Percentiles rank a stretch among this genome's conserved stretches.
These are phyloP conservation scores for Galaxias olidus DNA, from an alignment of 2,797 vertebrate genomes.

Conservation along the genomic window DNA sequence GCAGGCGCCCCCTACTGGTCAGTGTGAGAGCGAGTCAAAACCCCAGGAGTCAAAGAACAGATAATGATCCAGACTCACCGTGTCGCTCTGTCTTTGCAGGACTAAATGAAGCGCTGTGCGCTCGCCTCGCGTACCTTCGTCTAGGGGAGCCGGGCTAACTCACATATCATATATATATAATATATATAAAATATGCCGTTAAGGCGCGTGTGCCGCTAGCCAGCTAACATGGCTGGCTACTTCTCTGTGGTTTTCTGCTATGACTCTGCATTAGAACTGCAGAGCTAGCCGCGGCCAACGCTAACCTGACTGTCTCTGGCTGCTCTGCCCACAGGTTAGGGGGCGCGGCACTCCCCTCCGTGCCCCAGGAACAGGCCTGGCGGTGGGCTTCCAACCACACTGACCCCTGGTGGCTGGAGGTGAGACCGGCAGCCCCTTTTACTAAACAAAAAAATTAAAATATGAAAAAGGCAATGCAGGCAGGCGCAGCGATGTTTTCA, in stretches of 20 bases:
- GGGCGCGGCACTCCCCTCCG: too few relatives aligned
- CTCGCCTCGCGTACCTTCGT: conserved; percentile 55
- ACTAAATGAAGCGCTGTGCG: conserved; percentile 9
- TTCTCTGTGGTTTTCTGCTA: conserved; percentile 45
- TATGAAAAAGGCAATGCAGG: conserved; percentile 44
- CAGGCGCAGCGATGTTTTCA: conserved; percentile 66
- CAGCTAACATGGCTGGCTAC: conserved; percentile 71
- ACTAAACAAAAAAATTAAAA: conserved; percentile 4
- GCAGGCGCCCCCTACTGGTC: neutral
- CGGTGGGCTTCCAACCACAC: conserved; percentile 37
- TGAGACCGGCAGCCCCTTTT: conserved; percentile 14
- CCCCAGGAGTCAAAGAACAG: conserved; percentile 44
- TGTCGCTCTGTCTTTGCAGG: conserved; percentile 48
- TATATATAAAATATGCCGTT: conserved; percentile 85
- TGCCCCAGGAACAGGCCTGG: neutral
- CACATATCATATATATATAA: conserved; percentile 88
- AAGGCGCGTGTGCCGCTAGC: conserved; percentile 65
- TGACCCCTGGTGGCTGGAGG: too few relatives aligned
- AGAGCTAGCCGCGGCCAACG: conserved; percentile 71
- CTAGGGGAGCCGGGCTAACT: conserved; percentile 80
- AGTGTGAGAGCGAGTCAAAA: neutral
- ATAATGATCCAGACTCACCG: conserved; percentile 48
- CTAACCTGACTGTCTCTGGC: conserved; percentile 72
- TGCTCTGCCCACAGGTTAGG: conserved; percentile 39
- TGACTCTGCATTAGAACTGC: conserved; percentile 82